Base-by-base conservation (phyloP, 2,113 vertebrate species). In the Vulpes lagopus region DNA sequence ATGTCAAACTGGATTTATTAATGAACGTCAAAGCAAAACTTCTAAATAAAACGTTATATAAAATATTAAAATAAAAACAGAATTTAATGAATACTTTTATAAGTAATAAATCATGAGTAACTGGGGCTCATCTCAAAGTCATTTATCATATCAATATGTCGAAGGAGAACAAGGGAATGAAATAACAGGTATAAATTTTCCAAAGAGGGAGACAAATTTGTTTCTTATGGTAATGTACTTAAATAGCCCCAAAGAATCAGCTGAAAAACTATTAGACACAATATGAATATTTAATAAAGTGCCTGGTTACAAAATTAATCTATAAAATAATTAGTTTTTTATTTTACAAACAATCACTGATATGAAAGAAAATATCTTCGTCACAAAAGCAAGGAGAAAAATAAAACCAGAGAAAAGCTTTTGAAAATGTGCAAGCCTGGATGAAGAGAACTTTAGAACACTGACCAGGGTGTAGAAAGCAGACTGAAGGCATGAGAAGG, bases 281-380 rank as follows among this genome's bases (percentile, higher is more conserved):
- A 69, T 79, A 93, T 86, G 73, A 92, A 96, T 97, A 94, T 97
- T 96, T 92, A 86, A 94, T 89, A 90, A 73, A 62, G 14, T 62
- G 23, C 65, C 64, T 94, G 43, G 22, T 57, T 92, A 67, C n/a
- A 96, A 95, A 97, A 92, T 93, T 95, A 95, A 86, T 89, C 95
- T 96, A 84, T 94, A 94, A 95, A 89, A 93, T 86, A 97, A 94
- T 89, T 97, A 94, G 71, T 23, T 85, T 97, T 78, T 96, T 93
- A 73, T 85, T 95, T 97, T 67, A 67, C 96, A 95, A 95, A 57
- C 35, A 67, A 35, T 95, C 95, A 92, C 59, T 88, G 65, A 38
- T 86, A 35, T 53, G 27, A 91, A 93, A 94, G 73, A 96, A 97
- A 92, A 95, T 91, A 88, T 19, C 65, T 78, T 35, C 82, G 8